Percentiles rank a stretch among this genome's conserved stretches.
phyloP scores from a whole-genome alignment of 2,113 vertebrate genomes.

The rabbit (Oryctolagus cuniculus) region mOryCun1.1 NC_091439.1:79608001-79608500 shows the following conservation, averaged over 20 bases:
- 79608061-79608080: neutral
- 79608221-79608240: neutral
- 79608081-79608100: neutral
- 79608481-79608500: neutral
- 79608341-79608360: neutral
- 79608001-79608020: neutral
- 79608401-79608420: neutral
- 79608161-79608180: neutral
- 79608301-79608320: neutral
- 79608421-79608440: neutral
- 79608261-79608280: neutral
- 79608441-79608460: neutral
- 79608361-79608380: neutral
- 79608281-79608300: neutral
- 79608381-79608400: slow-evolving; percentile 39
- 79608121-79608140: neutral
- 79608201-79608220: slow-evolving; percentile 26
- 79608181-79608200: neutral
- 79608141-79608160: slow-evolving; percentile 10
- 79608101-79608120: neutral
- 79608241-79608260: neutral
- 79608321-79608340: neutral
- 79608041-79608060: neutral
- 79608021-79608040: neutral
- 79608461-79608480: neutral